Evolutionary conservation across 1,140 invertebrate genomes (phyloP).

Genomic region (Radopholus similis): DNA sequence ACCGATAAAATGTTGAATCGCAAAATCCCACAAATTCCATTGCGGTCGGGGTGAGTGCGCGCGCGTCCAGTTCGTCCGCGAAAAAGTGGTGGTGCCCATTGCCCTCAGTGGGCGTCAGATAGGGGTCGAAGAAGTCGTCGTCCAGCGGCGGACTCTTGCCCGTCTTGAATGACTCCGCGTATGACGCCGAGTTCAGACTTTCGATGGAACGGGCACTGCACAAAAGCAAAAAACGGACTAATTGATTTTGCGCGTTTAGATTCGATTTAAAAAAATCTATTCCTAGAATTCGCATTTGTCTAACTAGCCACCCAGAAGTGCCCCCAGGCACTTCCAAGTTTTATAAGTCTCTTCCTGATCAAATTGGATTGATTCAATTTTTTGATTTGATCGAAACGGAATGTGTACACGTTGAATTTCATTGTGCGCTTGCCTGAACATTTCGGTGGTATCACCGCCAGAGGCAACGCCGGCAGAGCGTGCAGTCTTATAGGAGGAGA

Average conservation of each 20-base stretch:
- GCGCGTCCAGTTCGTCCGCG: background rate
- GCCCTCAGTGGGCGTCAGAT: conserved; percentile 5
- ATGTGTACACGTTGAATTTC: background rate
- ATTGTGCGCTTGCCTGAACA: background rate
- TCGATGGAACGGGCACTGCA: background rate
- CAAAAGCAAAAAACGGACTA: too few relatives aligned
- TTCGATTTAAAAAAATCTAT: too few relatives aligned
- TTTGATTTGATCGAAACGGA: background rate
- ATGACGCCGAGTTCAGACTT: conserved; percentile 3
- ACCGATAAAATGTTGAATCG: background rate
- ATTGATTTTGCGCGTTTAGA: too few relatives aligned
- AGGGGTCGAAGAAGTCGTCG: conserved; percentile 6
- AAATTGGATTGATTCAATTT: background rate
- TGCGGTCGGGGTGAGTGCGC: background rate
- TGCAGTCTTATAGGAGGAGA: conserved; percentile 51
- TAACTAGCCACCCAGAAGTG: too few relatives aligned
- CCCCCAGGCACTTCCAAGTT: too few relatives aligned
- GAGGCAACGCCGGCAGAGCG: conserved; percentile 35
- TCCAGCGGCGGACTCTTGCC: conserved; percentile 11
- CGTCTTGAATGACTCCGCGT: conserved; percentile 16
- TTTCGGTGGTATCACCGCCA: background rate
- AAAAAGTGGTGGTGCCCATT: background rate
- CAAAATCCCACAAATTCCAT: conserved; percentile 5
- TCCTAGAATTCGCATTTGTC: too few relatives aligned
- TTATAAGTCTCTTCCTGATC: background rate